Evolutionary conservation across 2,113 vertebrate species (phyloP), one percentile per base, ranked within the genome.

Genomic region (Neotragus pygmaeus): DNA sequence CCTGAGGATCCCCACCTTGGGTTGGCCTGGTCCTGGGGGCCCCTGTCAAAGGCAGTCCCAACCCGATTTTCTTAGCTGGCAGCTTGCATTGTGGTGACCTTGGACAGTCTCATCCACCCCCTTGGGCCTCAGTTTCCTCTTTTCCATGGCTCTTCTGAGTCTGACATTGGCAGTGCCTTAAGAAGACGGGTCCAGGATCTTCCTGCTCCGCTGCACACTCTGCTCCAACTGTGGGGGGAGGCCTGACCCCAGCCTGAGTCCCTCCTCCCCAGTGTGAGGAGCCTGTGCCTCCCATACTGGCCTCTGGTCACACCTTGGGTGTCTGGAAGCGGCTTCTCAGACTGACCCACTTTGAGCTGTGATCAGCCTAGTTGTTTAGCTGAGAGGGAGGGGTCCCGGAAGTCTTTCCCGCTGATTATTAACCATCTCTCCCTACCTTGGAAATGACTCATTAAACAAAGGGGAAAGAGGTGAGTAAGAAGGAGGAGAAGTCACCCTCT

Each of bases 291-390:
- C 75, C 7, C 2, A 0, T 53, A 1, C 78, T 51, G 66, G 82
- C 88, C 90, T 81, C 82, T 88, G 84, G 88, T 91, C 85, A 19
- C 86, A 47, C 47, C 81, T 80, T 82, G 64, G 87, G 88, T 60
- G 25, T 70, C 83, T 86, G 2, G 3, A 43, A 87, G 73, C 77
- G 43, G 84, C 83, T 77, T 92, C 92, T 91, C 57, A 70, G 75
- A 93, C 64, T 96, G 97, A 97, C 94, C 96, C 95, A 96, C 90
- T 98, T 98, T 92, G 90, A 87, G 95, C 49, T 92, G 94, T 90
- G 45, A 95, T 96, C 84, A 97, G 92, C 94, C 88, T 97, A 88
- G 89, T 97, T 97, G 94, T 96, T 96, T 88, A 94, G 81, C 77
- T 78, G 81, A 81, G 36, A 95, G 62, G 64, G 92, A 90, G 51